Evolutionary conservation across 1,140 invertebrate genomes (phyloP), one percentile per base, ranked within the genome.

Genomic region (Yoshiicerus persimilis): DNA sequence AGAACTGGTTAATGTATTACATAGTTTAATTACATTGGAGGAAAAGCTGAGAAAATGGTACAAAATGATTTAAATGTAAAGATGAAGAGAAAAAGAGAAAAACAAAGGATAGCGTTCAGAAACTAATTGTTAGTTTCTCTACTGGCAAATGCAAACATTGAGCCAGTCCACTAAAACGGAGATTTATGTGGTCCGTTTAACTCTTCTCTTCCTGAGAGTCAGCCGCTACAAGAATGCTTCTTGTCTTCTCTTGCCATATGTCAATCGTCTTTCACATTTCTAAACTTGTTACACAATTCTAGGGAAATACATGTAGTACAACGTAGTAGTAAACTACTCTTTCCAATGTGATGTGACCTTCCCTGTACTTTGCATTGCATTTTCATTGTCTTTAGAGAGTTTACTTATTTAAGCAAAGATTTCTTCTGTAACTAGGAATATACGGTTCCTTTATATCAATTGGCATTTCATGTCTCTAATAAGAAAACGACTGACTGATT

Each of bases 161-260:
- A 84, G 30, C 23, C 10, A 41, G 38, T 56, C 83, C 30, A 84
- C 25, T 84, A 84, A 62, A 84, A 47, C n/a, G 23, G 39, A 84
- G 83, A 84, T 84, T 84, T 84, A 84, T 84, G 83, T 27, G 83
- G 25, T 10, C 83, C 23, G 39, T 84, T 41, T 47, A 84, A 25
- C 83, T 84, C 39, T 84, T 84, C 27, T 80, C 75, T 80, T 80
- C 75, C 83, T 84, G 83, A 62, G 56, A 62, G 41, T 30, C 83
- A 84, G 83, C 32, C 27, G 83, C 39, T 47, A 84, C 83, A 84
- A 47, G 83, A 84, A 84, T 84, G 13, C 10, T 84, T 84, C 75
- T 20, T 77, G 70, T 77, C 70, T 38, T 77, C 64, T 34, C 30
- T 80, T 30, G 38, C 47, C 83, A 47, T 32, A 62, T 84, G 83